Base-by-base conservation (phyloP, 2,113 vertebrate genomes). In the Solea solea region DNA sequence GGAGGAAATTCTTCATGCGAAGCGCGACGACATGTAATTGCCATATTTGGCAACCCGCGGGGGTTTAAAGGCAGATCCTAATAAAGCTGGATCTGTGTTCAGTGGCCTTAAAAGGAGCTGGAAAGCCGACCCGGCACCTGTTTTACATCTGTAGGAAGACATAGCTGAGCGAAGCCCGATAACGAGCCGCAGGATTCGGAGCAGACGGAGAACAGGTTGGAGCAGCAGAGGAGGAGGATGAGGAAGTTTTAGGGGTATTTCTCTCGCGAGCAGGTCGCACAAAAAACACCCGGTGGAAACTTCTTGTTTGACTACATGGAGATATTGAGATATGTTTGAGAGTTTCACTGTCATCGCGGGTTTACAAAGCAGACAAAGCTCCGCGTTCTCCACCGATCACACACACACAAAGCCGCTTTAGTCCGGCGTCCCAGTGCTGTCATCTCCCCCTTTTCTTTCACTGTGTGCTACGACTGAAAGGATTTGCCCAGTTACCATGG, bases 91-190 rank as follows among this genome's bases (percentile, higher is more conserved):
- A 90, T 92, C 85, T 83, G 82, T 82, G 67, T 86, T 76, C 88
- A 82, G 85, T 90, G 87, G 72, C 93, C 93, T 91, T 94, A 94
- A 91, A 94, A 93, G 93, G 94, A 92, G 80, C 86, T 89, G 68
- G 69, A 79, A 70, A 69, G 69, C 21, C 75, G 80, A 87, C 58
- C 69, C 80, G 64, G 90, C 91, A 94, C 93, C 93, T 93, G 92
- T 88, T 92, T 91, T 83, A 88, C 86, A 90, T 93, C 89, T 88
- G 78, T 46, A 66, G 81, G 76, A 79, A 80, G 45, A 70, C 81
- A 53, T 27, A 70, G 54, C 44, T 67, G 64, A 59, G 68, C 63
- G 76, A 68, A 58, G 83, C 15, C 86, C 80, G 91, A 91, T 92
- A 90, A 86, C 44, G 34, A 75, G 71, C 56, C 0, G 5, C 52